Evolutionary conservation across 2,797 vertebrate species (phyloP).

Genomic region (Coluber constrictor): DNA sequence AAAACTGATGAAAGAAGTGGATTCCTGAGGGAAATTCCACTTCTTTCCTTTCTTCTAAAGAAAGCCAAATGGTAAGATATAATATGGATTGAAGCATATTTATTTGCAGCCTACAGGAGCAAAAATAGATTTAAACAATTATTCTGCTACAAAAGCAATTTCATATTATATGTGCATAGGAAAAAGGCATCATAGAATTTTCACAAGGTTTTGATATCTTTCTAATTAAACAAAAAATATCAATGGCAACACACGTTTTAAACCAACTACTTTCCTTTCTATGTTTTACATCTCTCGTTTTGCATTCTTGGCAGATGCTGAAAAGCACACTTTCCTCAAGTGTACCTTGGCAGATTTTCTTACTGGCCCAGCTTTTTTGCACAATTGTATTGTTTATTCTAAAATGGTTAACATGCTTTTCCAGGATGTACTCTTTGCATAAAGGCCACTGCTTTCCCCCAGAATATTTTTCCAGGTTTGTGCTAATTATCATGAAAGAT

Average conservation of each 20-base stretch:
- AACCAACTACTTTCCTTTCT: conserved; percentile 12
- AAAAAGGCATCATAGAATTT: conserved; percentile 40
- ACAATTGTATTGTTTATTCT: conserved; percentile 23
- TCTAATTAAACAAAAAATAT: conserved; percentile 51
- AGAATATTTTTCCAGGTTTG: not conserved
- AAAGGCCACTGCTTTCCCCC: not conserved
- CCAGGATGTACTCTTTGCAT: conserved; percentile 9
- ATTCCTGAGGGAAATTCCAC: not conserved
- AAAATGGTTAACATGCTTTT: conserved; percentile 10
- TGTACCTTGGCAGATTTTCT: conserved; percentile 22
- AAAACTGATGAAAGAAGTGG: not conserved
- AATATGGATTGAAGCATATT: not conserved
- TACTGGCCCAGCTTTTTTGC: conserved; percentile 38
- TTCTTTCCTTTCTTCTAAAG: not conserved
- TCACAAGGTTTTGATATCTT: conserved; percentile 39
- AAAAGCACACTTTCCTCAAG: conserved; percentile 35
- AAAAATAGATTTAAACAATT: not conserved
- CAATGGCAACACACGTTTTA: conserved; percentile 48
- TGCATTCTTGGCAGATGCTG: conserved; percentile 38
- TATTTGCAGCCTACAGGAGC: conserved; percentile 4
- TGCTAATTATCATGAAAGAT: not conserved
- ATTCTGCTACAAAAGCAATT: not conserved
- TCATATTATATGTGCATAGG: conserved; percentile 40
- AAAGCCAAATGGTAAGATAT: not conserved
- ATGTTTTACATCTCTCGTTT: conserved; percentile 41